A percentile compares a stretch with the other conserved stretches of the same genome.
phyloP scores from a whole-genome alignment of 2,113 vertebrate species.

The Cryptomyrus ogoouensis region DNA sequence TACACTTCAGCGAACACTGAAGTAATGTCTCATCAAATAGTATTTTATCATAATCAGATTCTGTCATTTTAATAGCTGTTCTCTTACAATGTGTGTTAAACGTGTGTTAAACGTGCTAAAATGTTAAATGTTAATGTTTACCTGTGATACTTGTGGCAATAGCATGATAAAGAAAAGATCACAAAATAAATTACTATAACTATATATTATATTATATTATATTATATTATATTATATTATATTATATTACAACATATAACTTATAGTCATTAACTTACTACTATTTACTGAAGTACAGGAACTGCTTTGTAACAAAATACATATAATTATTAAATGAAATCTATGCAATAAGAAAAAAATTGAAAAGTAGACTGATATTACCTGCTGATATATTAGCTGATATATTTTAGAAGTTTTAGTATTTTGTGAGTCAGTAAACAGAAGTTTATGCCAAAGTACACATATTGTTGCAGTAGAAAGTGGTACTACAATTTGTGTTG shows the following conservation, averaged over 20 bases:
- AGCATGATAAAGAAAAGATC: not conserved
- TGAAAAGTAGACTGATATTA: not conserved
- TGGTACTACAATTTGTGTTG: not conserved
- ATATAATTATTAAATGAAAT: not conserved
- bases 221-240: not conserved
- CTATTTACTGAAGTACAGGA: not conserved
- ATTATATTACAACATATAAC: not conserved
- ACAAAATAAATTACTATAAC: not conserved
- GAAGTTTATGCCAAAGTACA: not conserved
- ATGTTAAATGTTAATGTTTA: slow-evolving; percentile 4
- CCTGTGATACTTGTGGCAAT: slow-evolving; percentile 5
- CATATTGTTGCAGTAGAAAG: not conserved
- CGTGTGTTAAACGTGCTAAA: not conserved
- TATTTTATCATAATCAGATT: not conserved
- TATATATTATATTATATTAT: not conserved
- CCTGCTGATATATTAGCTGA: not conserved
- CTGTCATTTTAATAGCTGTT: not conserved
- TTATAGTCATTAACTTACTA: not conserved
- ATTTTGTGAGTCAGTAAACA: not conserved
- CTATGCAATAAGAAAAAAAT: slow-evolving; percentile 19
- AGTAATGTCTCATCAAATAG: not conserved
- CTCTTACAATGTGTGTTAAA: not conserved
- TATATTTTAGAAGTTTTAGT: not conserved
- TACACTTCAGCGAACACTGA: not conserved
- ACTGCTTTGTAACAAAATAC: not conserved